Evolutionary conservation across 2,888 invertebrate species (phyloP).

Genomic region (Synergus umbraculus): DNA sequence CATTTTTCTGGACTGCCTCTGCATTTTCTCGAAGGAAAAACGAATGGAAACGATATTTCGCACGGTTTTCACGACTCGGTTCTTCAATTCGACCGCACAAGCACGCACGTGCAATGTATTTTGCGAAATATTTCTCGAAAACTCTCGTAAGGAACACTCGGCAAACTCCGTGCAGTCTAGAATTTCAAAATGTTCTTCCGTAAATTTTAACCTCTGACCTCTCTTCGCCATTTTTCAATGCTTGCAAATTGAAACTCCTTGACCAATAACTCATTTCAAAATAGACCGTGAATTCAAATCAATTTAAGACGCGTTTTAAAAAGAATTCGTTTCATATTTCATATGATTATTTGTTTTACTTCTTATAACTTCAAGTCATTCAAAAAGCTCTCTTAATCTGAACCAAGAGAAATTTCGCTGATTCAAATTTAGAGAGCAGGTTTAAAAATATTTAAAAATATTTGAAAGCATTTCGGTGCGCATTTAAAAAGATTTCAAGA

Average conservation of each 20-base stretch:
- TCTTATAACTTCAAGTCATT: too few species aligned
- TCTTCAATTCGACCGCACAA: slow-evolving; percentile 31
- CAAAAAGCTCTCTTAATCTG: too few species aligned
- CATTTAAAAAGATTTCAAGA: too few species aligned
- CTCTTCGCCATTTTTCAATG: slow-evolving; percentile 17
- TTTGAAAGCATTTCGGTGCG: too few species aligned
- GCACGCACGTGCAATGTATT: slow-evolving; percentile 38
- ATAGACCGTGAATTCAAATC: background rate
- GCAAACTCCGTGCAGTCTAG: slow-evolving; percentile 27
- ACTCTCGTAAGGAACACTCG: slow-evolving; percentile 34
- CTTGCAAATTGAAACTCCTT: slow-evolving; percentile 19
- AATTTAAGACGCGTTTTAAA: too few species aligned
- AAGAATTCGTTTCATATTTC: too few species aligned
- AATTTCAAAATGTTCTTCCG: slow-evolving; percentile 30
- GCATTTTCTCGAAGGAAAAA: slow-evolving; percentile 8
- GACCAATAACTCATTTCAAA: background rate
- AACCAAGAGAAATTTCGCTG: too few species aligned
- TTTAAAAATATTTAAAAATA: too few species aligned
- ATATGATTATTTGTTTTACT: too few species aligned
- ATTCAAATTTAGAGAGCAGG: too few species aligned
- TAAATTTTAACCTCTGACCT: background rate
- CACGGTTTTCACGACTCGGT: slow-evolving; percentile 27
- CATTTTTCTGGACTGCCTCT: background rate
- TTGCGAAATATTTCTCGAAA: slow-evolving; percentile 38
- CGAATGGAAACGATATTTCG: slow-evolving; percentile 31